phyloP scores from a whole-genome alignment of 2,888 invertebrate species.

The Malacosoma neustria region DNA sequence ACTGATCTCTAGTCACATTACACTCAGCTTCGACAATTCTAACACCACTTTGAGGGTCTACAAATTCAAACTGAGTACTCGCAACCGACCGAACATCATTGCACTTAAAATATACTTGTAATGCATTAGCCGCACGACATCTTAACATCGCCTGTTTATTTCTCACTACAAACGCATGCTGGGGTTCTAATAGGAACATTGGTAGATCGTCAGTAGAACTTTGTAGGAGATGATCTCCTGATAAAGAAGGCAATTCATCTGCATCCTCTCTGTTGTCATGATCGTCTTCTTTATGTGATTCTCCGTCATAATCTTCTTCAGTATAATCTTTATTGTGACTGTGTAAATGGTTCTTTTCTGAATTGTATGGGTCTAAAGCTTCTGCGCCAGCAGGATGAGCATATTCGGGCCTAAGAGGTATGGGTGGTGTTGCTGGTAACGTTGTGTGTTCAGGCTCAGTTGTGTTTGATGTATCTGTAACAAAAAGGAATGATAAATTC shows the following conservation, averaged over 20 bases:
- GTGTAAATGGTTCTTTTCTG: slow-evolving; percentile 53
- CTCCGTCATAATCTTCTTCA: slow-evolving; percentile 67
- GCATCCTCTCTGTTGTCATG: slow-evolving; percentile 63
- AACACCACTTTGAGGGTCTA: slow-evolving; percentile 92
- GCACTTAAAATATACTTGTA: slow-evolving; percentile 92
- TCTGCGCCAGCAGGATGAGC: slow-evolving; percentile 66
- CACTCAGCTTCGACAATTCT: slow-evolving; percentile 90
- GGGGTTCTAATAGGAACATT: slow-evolving; percentile 90
- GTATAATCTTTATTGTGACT: slow-evolving; percentile 55
- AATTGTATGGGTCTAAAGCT: slow-evolving; percentile 64
- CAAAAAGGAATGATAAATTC: slow-evolving; percentile 21
- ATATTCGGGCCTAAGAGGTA: slow-evolving; percentile 61
- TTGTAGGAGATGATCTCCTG: slow-evolving; percentile 61
- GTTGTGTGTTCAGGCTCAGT: slow-evolving; percentile 48
- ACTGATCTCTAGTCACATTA: slow-evolving; percentile 90
- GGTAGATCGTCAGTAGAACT: slow-evolving; percentile 83
- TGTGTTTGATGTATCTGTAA: slow-evolving; percentile 55
- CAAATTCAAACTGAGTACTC: slow-evolving; percentile 85
- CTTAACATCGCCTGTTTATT: slow-evolving; percentile 91
- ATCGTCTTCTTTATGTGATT: slow-evolving; percentile 60
- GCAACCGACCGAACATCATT: slow-evolving; percentile 84
- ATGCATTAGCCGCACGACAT: slow-evolving; percentile 93
- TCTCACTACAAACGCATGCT: slow-evolving; percentile 91
- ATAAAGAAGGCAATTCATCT: slow-evolving; percentile 63
- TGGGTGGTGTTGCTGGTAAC: slow-evolving; percentile 41